These are phyloP conservation scores for Kryphioiulus occultus DNA, from an alignment of 2,888 invertebrate genomes.

Conservation along the genomic window DNA sequence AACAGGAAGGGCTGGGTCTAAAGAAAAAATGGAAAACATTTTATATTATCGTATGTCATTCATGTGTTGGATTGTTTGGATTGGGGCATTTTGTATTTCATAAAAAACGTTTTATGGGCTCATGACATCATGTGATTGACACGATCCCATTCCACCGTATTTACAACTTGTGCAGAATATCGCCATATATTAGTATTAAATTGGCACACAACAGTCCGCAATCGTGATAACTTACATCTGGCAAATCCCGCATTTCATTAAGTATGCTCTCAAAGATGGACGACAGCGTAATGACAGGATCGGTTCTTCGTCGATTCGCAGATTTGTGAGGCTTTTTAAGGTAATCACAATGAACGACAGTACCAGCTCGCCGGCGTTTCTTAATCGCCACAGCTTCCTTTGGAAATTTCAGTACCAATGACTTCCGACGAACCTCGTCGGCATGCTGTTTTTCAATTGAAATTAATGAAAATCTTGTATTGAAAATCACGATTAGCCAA, in stretches of 20 bases:
- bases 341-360: constrained; percentile 86
- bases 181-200: too few relatives aligned
- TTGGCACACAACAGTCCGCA: too few relatives aligned
- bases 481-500: not conserved
- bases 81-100: too few relatives aligned
- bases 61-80: too few relatives aligned
- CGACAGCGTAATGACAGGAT: constrained; percentile 88
- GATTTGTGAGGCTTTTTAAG: constrained; percentile 81
- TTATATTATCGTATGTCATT: too few relatives aligned
- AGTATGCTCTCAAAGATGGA: constrained; percentile 89
- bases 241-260: constrained; percentile 89
- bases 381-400: constrained; percentile 71
- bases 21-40: not conserved
- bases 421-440: constrained; percentile 82
- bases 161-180: too few relatives aligned
- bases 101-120: too few relatives aligned
- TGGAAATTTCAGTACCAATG: constrained; percentile 79
- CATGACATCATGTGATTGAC: too few relatives aligned
- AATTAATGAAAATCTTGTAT: not conserved
- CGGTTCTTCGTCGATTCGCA: constrained; percentile 89
- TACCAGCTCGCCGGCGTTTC: constrained; percentile 72
- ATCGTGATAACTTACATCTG: constrained; percentile 78
- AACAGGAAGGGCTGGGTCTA: constrained; percentile 82
- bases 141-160: too few relatives aligned
- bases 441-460: constrained; percentile 71